phyloP scores from a whole-genome alignment of 2,888 invertebrate genomes.

The Petrolisthes manimaculis region DNA sequence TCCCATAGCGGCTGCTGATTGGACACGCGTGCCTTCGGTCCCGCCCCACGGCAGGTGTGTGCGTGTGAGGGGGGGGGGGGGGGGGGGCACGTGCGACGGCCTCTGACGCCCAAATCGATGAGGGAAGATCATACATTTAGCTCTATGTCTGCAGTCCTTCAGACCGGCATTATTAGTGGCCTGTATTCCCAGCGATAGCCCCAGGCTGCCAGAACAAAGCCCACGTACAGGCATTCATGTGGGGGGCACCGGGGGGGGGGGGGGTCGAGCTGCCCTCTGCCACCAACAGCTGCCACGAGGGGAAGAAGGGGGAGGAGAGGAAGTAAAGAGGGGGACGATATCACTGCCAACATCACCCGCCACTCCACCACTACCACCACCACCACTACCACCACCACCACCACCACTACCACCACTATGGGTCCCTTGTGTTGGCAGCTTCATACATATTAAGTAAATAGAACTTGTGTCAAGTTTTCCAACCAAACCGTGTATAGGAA shows the following conservation, averaged over 20 bases:
- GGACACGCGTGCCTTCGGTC: slow-evolving; percentile 63
- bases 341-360: slow-evolving; percentile 21
- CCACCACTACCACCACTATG: neutral
- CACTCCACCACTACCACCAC: neutral
- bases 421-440: no score
- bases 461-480: no score
- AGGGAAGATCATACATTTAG: slow-evolving; percentile 59
- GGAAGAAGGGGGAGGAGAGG: slow-evolving; percentile 9
- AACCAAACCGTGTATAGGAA: no score
- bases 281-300: slow-evolving; percentile 12
- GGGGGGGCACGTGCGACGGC: slow-evolving; percentile 49
- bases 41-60: slow-evolving; percentile 66
- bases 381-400: no score
- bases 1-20: slow-evolving; percentile 57
- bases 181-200: slow-evolving; percentile 57
- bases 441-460: no score
- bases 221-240: slow-evolving; percentile 55
- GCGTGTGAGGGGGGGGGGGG: slow-evolving; percentile 38
- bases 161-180: slow-evolving; percentile 53
- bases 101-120: slow-evolving; percentile 57
- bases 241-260: slow-evolving; percentile 19
- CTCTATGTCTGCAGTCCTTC: slow-evolving; percentile 58
- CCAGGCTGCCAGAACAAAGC: slow-evolving; percentile 51
- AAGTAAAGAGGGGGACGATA: neutral
- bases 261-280: slow-evolving; percentile 24